Conservation (phyloP, 2,888 invertebrate genomes). For the Eupithecia vulgata region DNA sequence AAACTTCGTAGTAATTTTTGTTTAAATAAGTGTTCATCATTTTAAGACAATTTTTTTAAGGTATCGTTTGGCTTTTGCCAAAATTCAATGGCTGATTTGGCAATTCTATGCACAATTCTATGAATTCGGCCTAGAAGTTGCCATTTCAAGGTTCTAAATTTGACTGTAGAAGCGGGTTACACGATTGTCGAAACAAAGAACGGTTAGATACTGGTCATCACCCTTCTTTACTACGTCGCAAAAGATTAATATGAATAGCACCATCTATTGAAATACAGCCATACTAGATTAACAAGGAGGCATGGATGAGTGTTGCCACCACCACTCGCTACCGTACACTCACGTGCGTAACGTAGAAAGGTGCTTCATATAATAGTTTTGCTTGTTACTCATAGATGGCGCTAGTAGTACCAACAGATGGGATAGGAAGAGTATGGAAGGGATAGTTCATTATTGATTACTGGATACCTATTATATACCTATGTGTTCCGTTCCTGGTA, state of each 20-base stretch:
- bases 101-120: background rate
- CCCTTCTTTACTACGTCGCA: background rate
- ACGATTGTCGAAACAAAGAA: no score
- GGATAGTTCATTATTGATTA: background rate
- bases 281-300: conserved; percentile 7
- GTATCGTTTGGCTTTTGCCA: background rate
- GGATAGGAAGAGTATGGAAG: background rate
- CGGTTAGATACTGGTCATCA: no score
- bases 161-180: no score
- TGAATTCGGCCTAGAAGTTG: background rate
- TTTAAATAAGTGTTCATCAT: no score
- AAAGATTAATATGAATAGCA: conserved; percentile 2
- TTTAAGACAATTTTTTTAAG: no score
- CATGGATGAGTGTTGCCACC: background rate
- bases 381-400: conserved; percentile 24
- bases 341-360: background rate
- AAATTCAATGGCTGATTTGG: background rate
- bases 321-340: background rate
- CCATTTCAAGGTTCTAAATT: no score
- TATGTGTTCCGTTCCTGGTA: background rate
- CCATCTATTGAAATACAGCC: conserved; percentile 17
- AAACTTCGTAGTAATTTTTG: no score
- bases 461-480: background rate
- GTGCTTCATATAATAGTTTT: conserved; percentile 5
- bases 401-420: conserved; percentile 11